Evolutionary conservation across 2,888 invertebrate genomes (phyloP).

Genomic region (Stenolophus ochropezus): DNA sequence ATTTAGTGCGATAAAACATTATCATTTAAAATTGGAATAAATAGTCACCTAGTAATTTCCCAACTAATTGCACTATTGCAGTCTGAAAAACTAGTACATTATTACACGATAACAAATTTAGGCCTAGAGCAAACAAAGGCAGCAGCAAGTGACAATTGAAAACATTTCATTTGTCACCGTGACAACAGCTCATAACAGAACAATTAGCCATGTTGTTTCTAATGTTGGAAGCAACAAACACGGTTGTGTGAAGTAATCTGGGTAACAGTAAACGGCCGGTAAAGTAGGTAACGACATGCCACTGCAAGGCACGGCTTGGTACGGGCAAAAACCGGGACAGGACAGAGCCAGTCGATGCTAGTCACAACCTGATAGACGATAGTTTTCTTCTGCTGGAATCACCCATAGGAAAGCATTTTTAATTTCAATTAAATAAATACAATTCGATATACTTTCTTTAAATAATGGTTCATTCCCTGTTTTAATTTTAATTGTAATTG

Average conservation of each 20-base stretch:
- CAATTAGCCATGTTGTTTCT: constrained; percentile 44
- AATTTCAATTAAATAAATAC: too few relatives aligned
- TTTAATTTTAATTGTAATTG: too few relatives aligned
- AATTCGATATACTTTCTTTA: too few relatives aligned
- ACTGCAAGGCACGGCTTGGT: constrained; percentile 25
- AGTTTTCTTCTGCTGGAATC: constrained; percentile 1
- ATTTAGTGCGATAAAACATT: neutral
- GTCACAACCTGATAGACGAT: neutral
- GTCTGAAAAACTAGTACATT: neutral
- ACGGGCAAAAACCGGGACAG: constrained; percentile 45
- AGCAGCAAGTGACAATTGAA: constrained; percentile 34
- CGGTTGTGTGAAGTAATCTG: constrained; percentile 33
- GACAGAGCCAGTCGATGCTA: constrained; percentile 2
- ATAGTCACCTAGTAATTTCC: neutral
- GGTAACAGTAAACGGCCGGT: constrained; percentile 52
- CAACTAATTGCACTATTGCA: neutral
- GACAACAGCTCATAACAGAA: constrained; percentile 35
- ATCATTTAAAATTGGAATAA: neutral
- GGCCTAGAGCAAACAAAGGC: constrained; percentile 18
- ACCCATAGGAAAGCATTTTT: too few relatives aligned
- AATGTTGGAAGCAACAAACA: constrained; percentile 28
- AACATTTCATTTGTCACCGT: constrained; percentile 46
- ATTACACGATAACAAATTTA: constrained; percentile 1
- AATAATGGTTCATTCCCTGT: too few relatives aligned
- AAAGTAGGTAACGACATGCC: constrained; percentile 57